Conservation (phyloP, 1,140 invertebrate genomes). For the Drosophila albomicans region DNA sequence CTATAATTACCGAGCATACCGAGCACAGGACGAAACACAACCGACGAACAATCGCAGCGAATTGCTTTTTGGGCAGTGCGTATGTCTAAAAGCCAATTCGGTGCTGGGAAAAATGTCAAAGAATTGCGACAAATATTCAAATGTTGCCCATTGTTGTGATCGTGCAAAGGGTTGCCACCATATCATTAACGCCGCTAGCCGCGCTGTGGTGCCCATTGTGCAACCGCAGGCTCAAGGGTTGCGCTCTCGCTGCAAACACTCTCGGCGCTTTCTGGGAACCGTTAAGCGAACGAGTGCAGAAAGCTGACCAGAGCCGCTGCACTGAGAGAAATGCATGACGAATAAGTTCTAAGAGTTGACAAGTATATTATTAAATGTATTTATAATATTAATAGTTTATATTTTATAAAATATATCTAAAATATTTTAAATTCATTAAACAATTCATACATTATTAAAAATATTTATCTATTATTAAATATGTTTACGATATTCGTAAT, state of each 20-base stretch:
- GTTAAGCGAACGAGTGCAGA: conserved; percentile 2
- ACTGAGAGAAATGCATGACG: conserved; percentile 6
- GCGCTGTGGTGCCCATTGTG: conserved; percentile 70
- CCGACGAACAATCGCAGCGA: conserved; percentile 55
- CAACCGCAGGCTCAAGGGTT: conserved; percentile 57
- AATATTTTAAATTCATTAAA: too few species aligned
- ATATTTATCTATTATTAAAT: too few species aligned
- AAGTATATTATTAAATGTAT: background rate
- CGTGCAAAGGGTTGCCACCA: conserved; percentile 64
- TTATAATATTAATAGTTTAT: too few species aligned
- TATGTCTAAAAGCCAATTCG: conserved; percentile 58
- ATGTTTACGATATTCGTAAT: too few species aligned
- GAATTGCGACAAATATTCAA: conserved; percentile 67
- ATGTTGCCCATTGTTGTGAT: conserved; percentile 71
- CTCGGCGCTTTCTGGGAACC: conserved; percentile 49
- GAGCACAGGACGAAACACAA: conserved; percentile 46
- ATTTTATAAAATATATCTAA: too few species aligned
- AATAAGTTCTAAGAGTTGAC: background rate
- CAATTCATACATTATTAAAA: too few species aligned
- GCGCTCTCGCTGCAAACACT: background rate
- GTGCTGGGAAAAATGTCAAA: conserved; percentile 54
- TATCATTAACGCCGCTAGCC: conserved; percentile 80
- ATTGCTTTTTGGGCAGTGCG: conserved; percentile 1
- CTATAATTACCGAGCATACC: conserved; percentile 61
- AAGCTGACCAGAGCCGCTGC: conserved; percentile 36